These are phyloP conservation scores for Pecten maximus DNA, from an alignment of 2,888 invertebrate genomes.

Conservation along the genomic window DNA sequence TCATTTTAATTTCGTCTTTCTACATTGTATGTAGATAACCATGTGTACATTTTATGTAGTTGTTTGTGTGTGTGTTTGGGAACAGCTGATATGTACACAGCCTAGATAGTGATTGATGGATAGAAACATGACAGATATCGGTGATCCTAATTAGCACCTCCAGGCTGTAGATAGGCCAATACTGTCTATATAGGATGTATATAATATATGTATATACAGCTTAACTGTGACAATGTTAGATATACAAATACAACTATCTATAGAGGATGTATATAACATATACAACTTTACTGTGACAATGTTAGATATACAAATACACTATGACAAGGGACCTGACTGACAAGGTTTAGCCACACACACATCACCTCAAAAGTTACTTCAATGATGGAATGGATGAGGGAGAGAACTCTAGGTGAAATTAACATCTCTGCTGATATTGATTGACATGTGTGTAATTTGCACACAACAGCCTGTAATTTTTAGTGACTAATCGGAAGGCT, in stretches of 20 bases:
- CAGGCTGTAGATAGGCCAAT: not conserved
- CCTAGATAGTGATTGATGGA: not conserved
- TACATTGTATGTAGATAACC: too few relatives aligned
- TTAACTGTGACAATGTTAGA: not conserved
- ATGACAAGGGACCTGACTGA: not conserved
- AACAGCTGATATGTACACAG: not conserved
- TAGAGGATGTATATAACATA: too few relatives aligned
- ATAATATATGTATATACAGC: too few relatives aligned
- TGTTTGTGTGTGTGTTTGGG: not conserved
- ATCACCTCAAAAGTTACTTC: not conserved
- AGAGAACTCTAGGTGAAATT: not conserved
- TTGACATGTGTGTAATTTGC: slow-evolving; percentile 7
- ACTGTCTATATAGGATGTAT: not conserved
- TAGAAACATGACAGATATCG: not conserved
- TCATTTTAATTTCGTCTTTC: too few relatives aligned
- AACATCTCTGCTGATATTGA: not conserved
- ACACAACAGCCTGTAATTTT: not conserved
- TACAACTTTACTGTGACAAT: not conserved
- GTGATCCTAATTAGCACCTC: not conserved
- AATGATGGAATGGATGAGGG: not conserved
- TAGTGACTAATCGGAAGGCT: not conserved
- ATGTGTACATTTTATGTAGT: not conserved
- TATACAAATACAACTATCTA: too few relatives aligned
- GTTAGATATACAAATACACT: not conserved
- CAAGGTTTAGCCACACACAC: not conserved